Evolutionary conservation across 2,797 vertebrate species (phyloP), one percentile per base, ranked within the genome.

Genomic region (Merluccius polli): DNA sequence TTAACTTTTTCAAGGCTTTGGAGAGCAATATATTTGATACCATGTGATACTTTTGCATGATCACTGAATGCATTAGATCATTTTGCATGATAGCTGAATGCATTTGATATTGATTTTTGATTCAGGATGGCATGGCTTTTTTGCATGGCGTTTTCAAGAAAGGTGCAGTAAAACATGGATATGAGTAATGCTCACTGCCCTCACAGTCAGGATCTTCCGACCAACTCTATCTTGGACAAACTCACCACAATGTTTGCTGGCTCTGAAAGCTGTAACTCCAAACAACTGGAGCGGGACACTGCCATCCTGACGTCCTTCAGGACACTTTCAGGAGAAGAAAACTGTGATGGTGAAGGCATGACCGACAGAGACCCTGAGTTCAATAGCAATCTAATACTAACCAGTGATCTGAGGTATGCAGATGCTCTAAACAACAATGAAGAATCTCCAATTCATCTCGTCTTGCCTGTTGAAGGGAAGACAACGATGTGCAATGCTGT

Each of bases 221-320:
- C 52, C 70, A 30, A 3, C 27, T 85, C 83, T 0, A 59, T 88
- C 73, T 89, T 92, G 75, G 88, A 93, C 78, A 91, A 90, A 24
- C 92, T 95, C 80, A 90, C 93, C 1, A 86, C 87, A 4, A 73
- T 92, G 38, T 91, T 93, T 81, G 85, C 91, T 81, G 90, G 89
- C 36, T 79, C 29, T 33, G 80, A 80, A 38, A 72, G 89, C 41
- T 16, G 85, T 65, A 87, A 93, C 44, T 38, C 83, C 4, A 3
- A 24, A 31, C 79, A 80, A 36, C 84, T 86, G 76, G 89, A 90
- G 36, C 82, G 90, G 72, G 92, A 92, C 72, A 88, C 88, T 73
- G 89, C 93, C 3, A 79, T 94, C 74, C 89, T 96, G 48, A 95
- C 92, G 82, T 90, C 87, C 9, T 95, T 94, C 88, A 90, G 83